Percentiles rank a stretch among this genome's conserved stretches.
Evolutionary conservation across 2,888 invertebrate species (phyloP).

Genomic region (Metopia argyrocephala): DNA sequence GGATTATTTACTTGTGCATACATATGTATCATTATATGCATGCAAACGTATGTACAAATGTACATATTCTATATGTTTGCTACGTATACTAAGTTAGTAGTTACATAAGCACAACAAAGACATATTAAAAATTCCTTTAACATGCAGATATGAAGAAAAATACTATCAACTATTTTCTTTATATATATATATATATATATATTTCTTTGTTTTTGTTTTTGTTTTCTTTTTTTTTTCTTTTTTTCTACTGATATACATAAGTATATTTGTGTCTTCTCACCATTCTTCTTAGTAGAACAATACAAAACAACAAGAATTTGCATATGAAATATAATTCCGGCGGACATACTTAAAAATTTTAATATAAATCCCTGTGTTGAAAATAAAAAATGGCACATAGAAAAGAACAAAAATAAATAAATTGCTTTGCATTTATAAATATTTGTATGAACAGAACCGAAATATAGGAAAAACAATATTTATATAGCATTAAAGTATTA

Average conservation of each 20-base stretch:
- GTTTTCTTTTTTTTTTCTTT: constrained; percentile 13
- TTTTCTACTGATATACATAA: neutral
- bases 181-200: neutral
- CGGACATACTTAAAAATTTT: constrained; percentile 59
- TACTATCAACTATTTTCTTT: constrained; percentile 35
- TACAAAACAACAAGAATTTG: constrained; percentile 54
- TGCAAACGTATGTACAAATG: neutral
- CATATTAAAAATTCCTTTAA: constrained; percentile 16
- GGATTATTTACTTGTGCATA: too few relatives aligned
- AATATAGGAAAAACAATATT: too few relatives aligned
- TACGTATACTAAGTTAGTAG: neutral
- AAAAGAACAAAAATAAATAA: constrained; percentile 41
- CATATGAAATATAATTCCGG: constrained; percentile 62
- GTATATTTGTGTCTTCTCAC: neutral
- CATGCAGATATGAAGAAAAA: neutral
- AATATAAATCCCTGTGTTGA: constrained; percentile 47
- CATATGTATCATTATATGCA: neutral
- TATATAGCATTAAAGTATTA: too few relatives aligned
- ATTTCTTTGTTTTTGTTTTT: neutral
- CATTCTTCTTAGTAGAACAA: constrained; percentile 25
- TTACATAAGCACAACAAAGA: constrained; percentile 18
- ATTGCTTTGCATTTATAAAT: constrained; percentile 24
- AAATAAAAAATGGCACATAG: constrained; percentile 19
- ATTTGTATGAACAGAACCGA: constrained; percentile 6
- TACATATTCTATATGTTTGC: neutral